These are phyloP conservation scores for Endotricha flammealis DNA, from an alignment of 2,888 invertebrate genomes.

Conservation along the genomic window DNA sequence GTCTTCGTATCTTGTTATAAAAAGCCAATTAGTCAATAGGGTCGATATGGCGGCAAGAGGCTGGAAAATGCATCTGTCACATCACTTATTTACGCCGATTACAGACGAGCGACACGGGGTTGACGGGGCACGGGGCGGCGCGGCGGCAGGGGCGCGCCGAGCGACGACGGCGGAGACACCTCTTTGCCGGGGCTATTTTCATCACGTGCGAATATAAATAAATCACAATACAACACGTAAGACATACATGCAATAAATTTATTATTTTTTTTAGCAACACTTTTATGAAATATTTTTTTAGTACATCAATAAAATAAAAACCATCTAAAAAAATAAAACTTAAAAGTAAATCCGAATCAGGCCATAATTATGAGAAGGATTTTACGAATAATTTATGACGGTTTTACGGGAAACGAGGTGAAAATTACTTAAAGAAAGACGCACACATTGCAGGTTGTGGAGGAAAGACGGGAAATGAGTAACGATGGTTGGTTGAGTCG, in stretches of 20 bases:
- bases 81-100: constrained; percentile 27
- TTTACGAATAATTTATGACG: constrained; percentile 17
- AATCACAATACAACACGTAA: constrained; percentile 15
- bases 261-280: too few relatives aligned
- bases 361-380: too few relatives aligned
- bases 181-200: neutral
- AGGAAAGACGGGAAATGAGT: constrained; percentile 65
- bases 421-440: constrained; percentile 40
- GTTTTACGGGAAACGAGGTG: constrained; percentile 44
- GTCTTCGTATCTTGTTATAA: neutral
- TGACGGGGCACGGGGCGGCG: too few relatives aligned
- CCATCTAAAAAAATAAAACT: too few relatives aligned
- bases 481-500: constrained; percentile 60
- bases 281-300: too few relatives aligned
- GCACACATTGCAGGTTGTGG: constrained; percentile 40
- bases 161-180: constrained; percentile 16
- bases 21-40: constrained; percentile 9
- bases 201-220: constrained; percentile 11
- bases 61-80: constrained; percentile 28
- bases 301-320: too few relatives aligned
- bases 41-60: constrained; percentile 14
- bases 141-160: too few relatives aligned
- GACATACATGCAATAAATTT: constrained; percentile 17
- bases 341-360: too few relatives aligned
- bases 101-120: constrained; percentile 1